phyloP scores from a whole-genome alignment of 2,113 vertebrate species.

The Irena cyanogastra region DNA sequence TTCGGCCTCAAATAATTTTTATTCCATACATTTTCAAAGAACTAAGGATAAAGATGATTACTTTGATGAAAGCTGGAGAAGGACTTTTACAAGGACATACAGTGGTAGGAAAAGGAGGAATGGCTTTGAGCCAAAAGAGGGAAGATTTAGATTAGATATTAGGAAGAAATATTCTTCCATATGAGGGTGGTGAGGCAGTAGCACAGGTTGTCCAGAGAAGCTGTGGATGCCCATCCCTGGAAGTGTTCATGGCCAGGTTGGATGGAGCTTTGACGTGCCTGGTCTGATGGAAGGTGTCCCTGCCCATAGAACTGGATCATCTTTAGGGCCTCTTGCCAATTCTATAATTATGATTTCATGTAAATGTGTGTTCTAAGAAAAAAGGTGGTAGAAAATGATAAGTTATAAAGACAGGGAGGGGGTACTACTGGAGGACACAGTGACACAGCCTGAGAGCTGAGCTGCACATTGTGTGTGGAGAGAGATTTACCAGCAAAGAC shows the following conservation, averaged over 20 bases:
- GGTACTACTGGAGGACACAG: not conserved
- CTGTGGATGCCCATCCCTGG: not conserved
- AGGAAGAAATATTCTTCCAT: not conserved
- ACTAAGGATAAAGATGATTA: not conserved
- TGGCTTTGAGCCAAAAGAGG: not conserved
- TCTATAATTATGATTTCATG: not conserved
- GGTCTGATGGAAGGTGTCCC: not conserved
- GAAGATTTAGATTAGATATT: not conserved
- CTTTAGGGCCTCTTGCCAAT: not conserved
- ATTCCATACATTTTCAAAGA: not conserved
- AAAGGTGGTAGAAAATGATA: not conserved
- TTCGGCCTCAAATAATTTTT: not conserved
- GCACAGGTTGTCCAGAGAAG: not conserved
- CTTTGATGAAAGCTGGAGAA: not conserved
- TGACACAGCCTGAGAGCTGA: not conserved
- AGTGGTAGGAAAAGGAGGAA: too few relatives aligned
- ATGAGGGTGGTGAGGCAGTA: not conserved
- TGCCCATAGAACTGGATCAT: too few relatives aligned
- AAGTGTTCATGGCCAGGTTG: not conserved
- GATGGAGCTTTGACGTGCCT: not conserved
- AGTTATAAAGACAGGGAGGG: not conserved
- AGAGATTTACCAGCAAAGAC: not conserved
- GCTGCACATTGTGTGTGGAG: fast-evolving
- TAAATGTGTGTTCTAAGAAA: not conserved
- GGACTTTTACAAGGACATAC: not conserved